phyloP scores from a whole-genome alignment of 1,140 invertebrate genomes.

The Pogonomyrmex barbatus region DNA sequence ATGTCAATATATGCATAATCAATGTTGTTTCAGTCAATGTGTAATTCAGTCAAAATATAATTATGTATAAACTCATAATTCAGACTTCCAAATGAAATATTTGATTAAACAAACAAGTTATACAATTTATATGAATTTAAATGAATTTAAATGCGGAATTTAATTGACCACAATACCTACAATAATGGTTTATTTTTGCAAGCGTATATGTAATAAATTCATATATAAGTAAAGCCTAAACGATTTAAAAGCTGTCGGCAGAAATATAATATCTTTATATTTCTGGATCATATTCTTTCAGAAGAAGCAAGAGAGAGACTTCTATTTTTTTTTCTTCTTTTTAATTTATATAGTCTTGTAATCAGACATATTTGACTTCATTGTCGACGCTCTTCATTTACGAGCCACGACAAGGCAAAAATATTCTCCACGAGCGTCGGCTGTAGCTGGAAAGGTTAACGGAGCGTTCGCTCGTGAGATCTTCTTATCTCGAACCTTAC shows the following conservation, averaged over 20 bases:
- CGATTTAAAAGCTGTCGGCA: too few species aligned
- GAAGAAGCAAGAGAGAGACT: too few species aligned
- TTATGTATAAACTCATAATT: neutral
- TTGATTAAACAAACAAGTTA: neutral
- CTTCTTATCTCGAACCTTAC: constrained; percentile 66
- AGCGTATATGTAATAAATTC: too few species aligned
- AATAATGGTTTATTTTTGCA: too few species aligned
- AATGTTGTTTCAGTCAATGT: neutral
- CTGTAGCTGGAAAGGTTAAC: constrained; percentile 51
- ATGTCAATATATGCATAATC: neutral
- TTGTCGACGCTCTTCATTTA: constrained; percentile 9
- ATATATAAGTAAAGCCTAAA: too few species aligned
- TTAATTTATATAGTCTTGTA: neutral
- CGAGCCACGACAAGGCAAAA: neutral
- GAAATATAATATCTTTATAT: too few species aligned
- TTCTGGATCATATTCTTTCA: too few species aligned
- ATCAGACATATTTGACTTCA: neutral
- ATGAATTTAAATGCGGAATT: neutral
- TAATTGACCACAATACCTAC: neutral
- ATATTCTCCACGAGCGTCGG: neutral
- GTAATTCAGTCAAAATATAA: neutral
- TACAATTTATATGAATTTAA: neutral
- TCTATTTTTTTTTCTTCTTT: too few species aligned
- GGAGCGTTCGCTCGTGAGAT: constrained; percentile 53
- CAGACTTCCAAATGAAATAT: neutral